A percentile compares a stretch with the other conserved stretches of the same genome.
These are phyloP conservation scores for Marmota monax DNA, from an alignment of 2,113 vertebrate species.

Conservation along the genomic window DNA sequence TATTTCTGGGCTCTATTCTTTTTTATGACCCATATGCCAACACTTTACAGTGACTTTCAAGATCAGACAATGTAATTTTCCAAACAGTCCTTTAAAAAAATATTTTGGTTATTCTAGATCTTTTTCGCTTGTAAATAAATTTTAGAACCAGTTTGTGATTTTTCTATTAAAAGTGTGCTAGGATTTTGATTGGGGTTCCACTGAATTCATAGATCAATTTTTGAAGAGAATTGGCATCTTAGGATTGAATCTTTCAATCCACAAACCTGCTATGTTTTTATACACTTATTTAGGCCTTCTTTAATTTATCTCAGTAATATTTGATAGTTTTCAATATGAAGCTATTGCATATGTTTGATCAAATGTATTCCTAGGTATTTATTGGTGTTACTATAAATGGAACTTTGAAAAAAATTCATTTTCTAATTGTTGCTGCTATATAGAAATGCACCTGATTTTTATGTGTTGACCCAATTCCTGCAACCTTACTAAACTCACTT, in stretches of 20 bases:
- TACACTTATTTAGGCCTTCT: not conserved
- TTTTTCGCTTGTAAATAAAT: not conserved
- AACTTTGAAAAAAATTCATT: not conserved
- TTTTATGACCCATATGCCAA: not conserved
- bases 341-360: too few species aligned
- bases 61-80: not conserved
- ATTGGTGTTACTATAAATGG: too few species aligned
- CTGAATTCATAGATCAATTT: not conserved
- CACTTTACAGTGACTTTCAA: not conserved
- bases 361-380: too few species aligned
- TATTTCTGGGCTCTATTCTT: not conserved
- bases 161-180: not conserved
- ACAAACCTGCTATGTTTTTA: not conserved
- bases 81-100: not conserved
- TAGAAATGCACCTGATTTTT: too few species aligned
- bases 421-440: not conserved
- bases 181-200: not conserved
- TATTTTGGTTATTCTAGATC: not conserved
- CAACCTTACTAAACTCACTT: too few species aligned
- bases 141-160: not conserved
- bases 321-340: not conserved
- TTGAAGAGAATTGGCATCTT: not conserved
- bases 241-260: not conserved
- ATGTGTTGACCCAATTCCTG: too few species aligned
- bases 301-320: slow-evolving; percentile 29